Conservation (phyloP, 2,888 invertebrate species). For the Thera obeliscata region DNA sequence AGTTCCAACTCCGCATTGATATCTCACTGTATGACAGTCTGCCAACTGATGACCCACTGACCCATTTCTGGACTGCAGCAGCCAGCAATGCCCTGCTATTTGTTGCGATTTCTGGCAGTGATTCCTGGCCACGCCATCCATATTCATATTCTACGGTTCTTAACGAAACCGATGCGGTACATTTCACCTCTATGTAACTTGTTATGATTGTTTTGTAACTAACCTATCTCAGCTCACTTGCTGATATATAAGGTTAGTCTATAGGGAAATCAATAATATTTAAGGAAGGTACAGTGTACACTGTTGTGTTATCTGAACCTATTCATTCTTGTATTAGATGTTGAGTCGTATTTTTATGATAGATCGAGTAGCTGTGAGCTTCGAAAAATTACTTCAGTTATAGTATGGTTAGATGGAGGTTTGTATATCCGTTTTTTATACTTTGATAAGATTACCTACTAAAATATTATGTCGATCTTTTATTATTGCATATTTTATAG, state of each 20-base stretch:
- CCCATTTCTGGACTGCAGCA: constrained; percentile 79
- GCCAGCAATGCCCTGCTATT: constrained; percentile 69
- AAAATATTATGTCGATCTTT: neutral
- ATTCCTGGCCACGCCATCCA: constrained; percentile 63
- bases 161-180: constrained; percentile 38
- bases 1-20: constrained; percentile 72
- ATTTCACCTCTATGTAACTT: constrained; percentile 37
- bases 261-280: constrained; percentile 55
- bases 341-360: constrained; percentile 15
- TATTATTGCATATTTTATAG: constrained; percentile 1
- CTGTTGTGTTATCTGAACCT: constrained; percentile 11
- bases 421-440: neutral
- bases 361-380: neutral
- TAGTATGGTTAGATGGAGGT: neutral
- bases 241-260: constrained; percentile 44
- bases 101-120: constrained; percentile 77
- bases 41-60: constrained; percentile 76
- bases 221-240: constrained; percentile 30
- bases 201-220: constrained; percentile 41
- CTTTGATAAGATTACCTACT: neutral
- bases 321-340: constrained; percentile 17
- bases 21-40: constrained; percentile 78
- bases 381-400: neutral
- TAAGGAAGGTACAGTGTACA: constrained; percentile 9
- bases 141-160: constrained; percentile 60